phyloP scores from a whole-genome alignment of 2,797 vertebrate species.

The Sebastes taczanowskii region DNA sequence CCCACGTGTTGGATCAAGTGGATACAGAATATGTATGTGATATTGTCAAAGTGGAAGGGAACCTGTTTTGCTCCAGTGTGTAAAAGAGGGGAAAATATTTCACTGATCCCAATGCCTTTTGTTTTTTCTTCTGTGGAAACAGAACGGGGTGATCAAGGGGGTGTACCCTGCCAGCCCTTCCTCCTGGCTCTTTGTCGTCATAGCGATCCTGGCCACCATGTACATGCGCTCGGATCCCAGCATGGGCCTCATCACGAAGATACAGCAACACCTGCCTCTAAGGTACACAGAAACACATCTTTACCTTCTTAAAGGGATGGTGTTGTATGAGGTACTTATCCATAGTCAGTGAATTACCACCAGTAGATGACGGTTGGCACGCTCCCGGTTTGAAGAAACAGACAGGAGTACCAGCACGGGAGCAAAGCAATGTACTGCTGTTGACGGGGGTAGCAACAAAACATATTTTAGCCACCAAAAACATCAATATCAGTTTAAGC shows the following conservation, averaged over 20 bases:
- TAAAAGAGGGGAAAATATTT: neutral
- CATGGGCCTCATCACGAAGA: slow-evolving; percentile 88
- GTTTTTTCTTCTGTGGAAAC: slow-evolving; percentile 43
- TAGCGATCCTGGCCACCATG: slow-evolving; percentile 86
- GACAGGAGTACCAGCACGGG: too few species aligned
- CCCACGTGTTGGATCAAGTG: neutral
- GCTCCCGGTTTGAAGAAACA: too few species aligned
- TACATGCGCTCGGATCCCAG: slow-evolving; percentile 88
- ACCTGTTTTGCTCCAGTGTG: neutral
- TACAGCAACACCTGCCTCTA: slow-evolving; percentile 86
- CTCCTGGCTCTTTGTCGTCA: slow-evolving; percentile 89
- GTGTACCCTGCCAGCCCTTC: slow-evolving; percentile 87
- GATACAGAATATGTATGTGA: neutral
- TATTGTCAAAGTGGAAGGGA: neutral
- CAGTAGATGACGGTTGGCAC: too few species aligned
- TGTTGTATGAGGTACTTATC: neutral
- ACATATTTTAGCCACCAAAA: too few species aligned
- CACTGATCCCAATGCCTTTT: neutral
- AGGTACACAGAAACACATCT: slow-evolving; percentile 70
- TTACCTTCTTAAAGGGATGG: neutral
- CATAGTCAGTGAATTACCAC: too few species aligned
- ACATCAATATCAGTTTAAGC: too few species aligned
- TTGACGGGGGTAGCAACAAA: too few species aligned
- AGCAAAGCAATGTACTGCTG: too few species aligned
- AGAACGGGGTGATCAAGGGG: slow-evolving; percentile 86